These are phyloP conservation scores for Cyclina sinensis DNA, from an alignment of 1,140 invertebrate genomes.

Conservation along the genomic window DNA sequence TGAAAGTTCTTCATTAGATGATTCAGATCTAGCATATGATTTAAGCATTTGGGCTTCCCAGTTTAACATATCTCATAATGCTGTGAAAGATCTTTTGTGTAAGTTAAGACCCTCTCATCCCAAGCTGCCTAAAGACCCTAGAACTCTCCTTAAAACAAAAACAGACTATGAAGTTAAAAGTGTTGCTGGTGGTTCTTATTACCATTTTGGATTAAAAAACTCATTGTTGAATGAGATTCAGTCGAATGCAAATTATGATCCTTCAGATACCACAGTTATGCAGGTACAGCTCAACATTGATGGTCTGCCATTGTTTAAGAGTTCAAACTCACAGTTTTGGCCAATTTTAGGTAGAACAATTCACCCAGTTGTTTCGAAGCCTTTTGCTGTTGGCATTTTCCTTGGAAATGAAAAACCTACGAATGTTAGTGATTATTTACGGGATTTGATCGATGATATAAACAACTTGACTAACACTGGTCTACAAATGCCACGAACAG, in stretches of 20 bases:
- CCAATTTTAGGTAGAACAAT: slow-evolving; percentile 58
- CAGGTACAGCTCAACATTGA: slow-evolving; percentile 68
- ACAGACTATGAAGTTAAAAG: slow-evolving; percentile 32
- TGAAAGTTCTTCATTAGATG: slow-evolving; percentile 26
- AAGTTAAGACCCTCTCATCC: slow-evolving; percentile 39
- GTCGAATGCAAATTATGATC: slow-evolving; percentile 49
- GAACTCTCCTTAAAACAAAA: slow-evolving; percentile 56
- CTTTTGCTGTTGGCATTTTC: slow-evolving; percentile 62
- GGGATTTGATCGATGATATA: slow-evolving; percentile 59
- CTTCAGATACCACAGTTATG: slow-evolving; percentile 36
- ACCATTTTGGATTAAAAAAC: slow-evolving; percentile 63
- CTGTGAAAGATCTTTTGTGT: slow-evolving; percentile 51
- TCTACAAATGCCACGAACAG: slow-evolving; percentile 26
- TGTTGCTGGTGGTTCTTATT: slow-evolving; percentile 59
- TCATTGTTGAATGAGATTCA: slow-evolving; percentile 45
- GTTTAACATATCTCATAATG: slow-evolving; percentile 55
- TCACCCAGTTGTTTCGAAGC: slow-evolving; percentile 29
- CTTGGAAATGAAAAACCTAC: slow-evolving; percentile 55
- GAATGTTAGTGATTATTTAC: slow-evolving; percentile 55
- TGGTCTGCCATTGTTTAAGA: slow-evolving; percentile 67
- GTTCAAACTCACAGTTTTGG: slow-evolving; percentile 67
- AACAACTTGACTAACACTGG: slow-evolving; percentile 38
- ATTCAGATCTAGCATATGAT: slow-evolving; percentile 51
- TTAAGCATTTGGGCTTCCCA: slow-evolving; percentile 57
- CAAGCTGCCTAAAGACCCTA: slow-evolving; percentile 58